Conservation (phyloP, 2,888 invertebrate species). For the Aphidoletes aphidimyza region DNA sequence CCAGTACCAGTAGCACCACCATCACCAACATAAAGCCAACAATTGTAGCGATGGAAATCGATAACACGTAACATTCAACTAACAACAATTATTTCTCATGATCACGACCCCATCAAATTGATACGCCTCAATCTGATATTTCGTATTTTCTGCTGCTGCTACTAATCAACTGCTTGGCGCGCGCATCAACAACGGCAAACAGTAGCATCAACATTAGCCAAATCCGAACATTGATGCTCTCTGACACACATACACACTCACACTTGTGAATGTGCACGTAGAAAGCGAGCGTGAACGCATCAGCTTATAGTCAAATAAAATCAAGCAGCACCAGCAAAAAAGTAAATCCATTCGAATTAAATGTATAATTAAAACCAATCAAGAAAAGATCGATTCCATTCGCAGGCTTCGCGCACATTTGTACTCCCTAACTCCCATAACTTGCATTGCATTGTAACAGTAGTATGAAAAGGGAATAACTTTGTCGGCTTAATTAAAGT, state of each 20-base stretch:
- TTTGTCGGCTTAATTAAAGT: slow-evolving; percentile 18
- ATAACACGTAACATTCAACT: slow-evolving; percentile 27
- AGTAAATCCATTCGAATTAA: background rate
- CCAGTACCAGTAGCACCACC: too few species aligned
- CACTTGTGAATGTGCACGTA: background rate
- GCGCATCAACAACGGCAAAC: too few species aligned
- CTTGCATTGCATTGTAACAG: too few species aligned
- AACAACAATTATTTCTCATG: slow-evolving; percentile 38
- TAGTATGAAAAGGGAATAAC: background rate
- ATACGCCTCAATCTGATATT: background rate
- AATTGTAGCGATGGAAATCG: slow-evolving; percentile 1
- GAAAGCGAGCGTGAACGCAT: too few species aligned
- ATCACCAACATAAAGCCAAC: too few species aligned
- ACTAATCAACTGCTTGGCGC: too few species aligned
- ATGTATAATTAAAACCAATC: slow-evolving; percentile 51
- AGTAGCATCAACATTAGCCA: too few species aligned
- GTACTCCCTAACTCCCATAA: background rate
- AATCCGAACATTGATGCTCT: too few species aligned
- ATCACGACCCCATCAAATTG: slow-evolving; percentile 1
- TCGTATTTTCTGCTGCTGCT: background rate
- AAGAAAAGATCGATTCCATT: slow-evolving; percentile 20
- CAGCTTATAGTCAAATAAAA: background rate
- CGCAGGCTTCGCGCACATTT: background rate
- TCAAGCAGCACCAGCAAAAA: background rate
- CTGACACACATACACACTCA: background rate